A percentile compares a stretch with the other conserved stretches of the same genome.
These are phyloP conservation scores for Aleiodes sp. DNA, from an alignment of 1,140 invertebrate genomes.

Conservation along the genomic window DNA sequence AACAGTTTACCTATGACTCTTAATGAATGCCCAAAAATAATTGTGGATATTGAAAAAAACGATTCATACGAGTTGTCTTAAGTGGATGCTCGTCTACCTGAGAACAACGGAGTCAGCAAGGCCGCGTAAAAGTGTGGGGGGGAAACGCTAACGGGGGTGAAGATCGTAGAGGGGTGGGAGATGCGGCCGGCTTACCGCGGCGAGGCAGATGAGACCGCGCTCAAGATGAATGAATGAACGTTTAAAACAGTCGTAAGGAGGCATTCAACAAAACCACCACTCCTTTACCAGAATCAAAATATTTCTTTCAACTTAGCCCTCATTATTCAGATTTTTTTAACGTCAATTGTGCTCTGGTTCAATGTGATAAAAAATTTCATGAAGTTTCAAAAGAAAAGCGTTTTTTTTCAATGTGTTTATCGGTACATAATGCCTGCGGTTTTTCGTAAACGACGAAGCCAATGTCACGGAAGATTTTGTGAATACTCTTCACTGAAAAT, in stretches of 20 bases:
- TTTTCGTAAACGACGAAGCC: background rate
- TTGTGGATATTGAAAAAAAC: background rate
- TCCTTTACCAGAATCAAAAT: conserved; percentile 14
- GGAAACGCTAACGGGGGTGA: conserved; percentile 24
- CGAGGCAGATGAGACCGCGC: conserved; percentile 39
- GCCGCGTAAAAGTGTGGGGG: conserved; percentile 21
- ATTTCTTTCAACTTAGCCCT: background rate
- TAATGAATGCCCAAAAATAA: background rate
- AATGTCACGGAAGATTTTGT: background rate
- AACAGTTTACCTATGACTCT: no score
- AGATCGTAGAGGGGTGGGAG: conserved; percentile 33
- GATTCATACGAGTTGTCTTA: background rate
- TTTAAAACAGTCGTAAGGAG: conserved; percentile 58
- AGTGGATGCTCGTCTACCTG: conserved; percentile 28
- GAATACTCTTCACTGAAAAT: no score
- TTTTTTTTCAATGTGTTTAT: conserved; percentile 1
- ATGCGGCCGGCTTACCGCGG: conserved; percentile 17
- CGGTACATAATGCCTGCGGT: conserved; percentile 23
- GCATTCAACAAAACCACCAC: conserved; percentile 53
- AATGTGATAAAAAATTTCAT: background rate
- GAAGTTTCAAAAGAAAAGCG: no score
- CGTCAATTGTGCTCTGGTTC: background rate
- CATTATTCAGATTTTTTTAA: background rate
- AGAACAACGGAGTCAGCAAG: conserved; percentile 21
- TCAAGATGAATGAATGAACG: conserved; percentile 64